These are phyloP conservation scores for Sciaenops ocellatus DNA, from an alignment of 2,797 vertebrate species.

Conservation along the genomic window DNA sequence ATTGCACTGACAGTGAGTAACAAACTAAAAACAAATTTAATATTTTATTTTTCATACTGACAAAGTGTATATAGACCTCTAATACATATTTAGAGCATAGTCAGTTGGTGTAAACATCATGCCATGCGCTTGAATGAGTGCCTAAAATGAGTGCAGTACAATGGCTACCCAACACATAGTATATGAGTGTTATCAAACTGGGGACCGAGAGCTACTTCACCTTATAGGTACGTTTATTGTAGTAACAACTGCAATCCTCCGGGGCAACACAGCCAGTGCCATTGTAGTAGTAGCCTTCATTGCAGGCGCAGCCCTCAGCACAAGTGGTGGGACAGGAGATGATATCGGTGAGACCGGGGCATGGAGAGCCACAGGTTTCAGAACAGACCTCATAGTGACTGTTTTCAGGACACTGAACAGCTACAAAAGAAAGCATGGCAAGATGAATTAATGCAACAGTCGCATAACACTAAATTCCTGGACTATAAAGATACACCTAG, in stretches of 20 bases:
- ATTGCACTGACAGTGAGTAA: too few species aligned
- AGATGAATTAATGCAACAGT: background rate
- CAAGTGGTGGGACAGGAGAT: constrained; percentile 68
- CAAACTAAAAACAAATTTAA: too few species aligned
- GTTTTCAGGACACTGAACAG: constrained; percentile 75
- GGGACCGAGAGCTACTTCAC: background rate
- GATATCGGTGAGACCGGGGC: constrained; percentile 69
- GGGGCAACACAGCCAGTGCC: constrained; percentile 78
- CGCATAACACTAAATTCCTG: background rate
- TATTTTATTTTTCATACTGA: too few species aligned
- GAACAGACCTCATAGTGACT: constrained; percentile 83
- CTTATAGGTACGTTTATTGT: constrained; percentile 76
- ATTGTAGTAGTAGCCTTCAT: constrained; percentile 76
- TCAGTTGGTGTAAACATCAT: background rate
- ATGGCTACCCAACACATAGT: background rate
- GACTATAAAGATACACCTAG: background rate
- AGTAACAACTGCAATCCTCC: constrained; percentile 81
- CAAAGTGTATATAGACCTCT: background rate
- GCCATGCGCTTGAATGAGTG: background rate
- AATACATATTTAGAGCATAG: background rate
- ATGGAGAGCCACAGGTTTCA: constrained; percentile 75
- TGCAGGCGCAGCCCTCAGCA: constrained; percentile 83
- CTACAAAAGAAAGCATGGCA: constrained; percentile 54
- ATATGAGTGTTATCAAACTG: background rate
- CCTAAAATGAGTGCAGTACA: background rate